Conservation (phyloP, 2,113 vertebrate genomes). For the Rhinopomastus cyanomelas region DNA sequence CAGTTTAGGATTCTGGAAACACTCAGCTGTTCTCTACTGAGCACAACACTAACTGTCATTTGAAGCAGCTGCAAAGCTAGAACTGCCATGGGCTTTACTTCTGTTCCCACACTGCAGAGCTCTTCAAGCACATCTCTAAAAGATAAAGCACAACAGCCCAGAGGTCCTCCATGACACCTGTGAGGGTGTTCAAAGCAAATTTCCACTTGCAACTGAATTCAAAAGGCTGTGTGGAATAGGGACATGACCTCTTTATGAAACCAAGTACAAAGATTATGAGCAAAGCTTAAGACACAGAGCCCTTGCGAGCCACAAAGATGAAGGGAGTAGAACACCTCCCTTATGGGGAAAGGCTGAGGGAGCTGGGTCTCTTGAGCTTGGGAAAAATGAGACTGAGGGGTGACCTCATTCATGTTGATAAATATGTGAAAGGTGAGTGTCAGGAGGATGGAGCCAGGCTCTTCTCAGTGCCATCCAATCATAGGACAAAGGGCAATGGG, state of each 20-base stretch:
- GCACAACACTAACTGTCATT: not conserved
- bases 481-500: no score
- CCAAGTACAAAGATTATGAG: not conserved
- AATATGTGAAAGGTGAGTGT: no score
- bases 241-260: not conserved
- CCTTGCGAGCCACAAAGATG: no score
- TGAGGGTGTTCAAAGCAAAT: not conserved
- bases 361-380: no score
- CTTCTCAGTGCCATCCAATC: no score
- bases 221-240: not conserved
- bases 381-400: no score
- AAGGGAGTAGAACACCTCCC: no score
- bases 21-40: not conserved
- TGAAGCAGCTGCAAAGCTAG: not conserved
- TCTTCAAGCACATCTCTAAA: not conserved
- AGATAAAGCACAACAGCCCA: not conserved
- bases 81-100: not conserved
- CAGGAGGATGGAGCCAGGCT: no score
- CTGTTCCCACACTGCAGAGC: not conserved
- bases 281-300: not conserved
- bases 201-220: not conserved
- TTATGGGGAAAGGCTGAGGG: no score
- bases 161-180: not conserved
- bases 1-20: not conserved
- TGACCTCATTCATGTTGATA: no score